Conservation (phyloP, 2,888 invertebrate species). For the Lacanobia wlatinum region DNA sequence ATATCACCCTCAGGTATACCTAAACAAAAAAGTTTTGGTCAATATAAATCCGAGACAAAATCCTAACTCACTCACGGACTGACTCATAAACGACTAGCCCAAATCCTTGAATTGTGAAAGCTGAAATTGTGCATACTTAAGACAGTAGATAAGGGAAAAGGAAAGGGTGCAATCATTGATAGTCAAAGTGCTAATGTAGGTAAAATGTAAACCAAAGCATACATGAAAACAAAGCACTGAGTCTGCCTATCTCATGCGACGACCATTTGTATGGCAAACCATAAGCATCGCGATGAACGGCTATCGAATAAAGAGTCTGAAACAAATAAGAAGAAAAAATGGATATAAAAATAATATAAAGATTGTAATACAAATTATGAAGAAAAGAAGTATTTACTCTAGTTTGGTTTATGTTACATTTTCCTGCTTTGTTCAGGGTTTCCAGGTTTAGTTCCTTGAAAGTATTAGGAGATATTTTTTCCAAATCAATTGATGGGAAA, state of each 20-base stretch:
- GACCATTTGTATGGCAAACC: slow-evolving; percentile 85
- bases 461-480: slow-evolving; percentile 76
- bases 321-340: slow-evolving; percentile 54
- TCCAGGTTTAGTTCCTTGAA: slow-evolving; percentile 79
- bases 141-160: too few species aligned
- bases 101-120: too few species aligned
- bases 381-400: slow-evolving; percentile 68
- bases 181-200: neutral
- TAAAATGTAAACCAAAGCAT: slow-evolving; percentile 56
- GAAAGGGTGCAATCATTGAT: neutral
- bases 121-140: too few species aligned
- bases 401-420: slow-evolving; percentile 79
- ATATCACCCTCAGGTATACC: slow-evolving; percentile 81
- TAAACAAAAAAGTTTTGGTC: slow-evolving; percentile 53
- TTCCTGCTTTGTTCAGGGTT: slow-evolving; percentile 76
- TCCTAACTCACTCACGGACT: neutral
- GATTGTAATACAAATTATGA: neutral
- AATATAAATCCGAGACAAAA: neutral
- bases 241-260: slow-evolving; percentile 81
- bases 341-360: neutral
- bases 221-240: slow-evolving; percentile 80
- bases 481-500: slow-evolving; percentile 80
- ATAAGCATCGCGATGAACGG: slow-evolving; percentile 80
- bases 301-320: slow-evolving; percentile 83
- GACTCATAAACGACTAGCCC: too few species aligned